Percentiles rank a stretch among this genome's conserved stretches.
phyloP scores from a whole-genome alignment of 2,113 vertebrate species.

The Petrocephalus microphthalmus region DNA sequence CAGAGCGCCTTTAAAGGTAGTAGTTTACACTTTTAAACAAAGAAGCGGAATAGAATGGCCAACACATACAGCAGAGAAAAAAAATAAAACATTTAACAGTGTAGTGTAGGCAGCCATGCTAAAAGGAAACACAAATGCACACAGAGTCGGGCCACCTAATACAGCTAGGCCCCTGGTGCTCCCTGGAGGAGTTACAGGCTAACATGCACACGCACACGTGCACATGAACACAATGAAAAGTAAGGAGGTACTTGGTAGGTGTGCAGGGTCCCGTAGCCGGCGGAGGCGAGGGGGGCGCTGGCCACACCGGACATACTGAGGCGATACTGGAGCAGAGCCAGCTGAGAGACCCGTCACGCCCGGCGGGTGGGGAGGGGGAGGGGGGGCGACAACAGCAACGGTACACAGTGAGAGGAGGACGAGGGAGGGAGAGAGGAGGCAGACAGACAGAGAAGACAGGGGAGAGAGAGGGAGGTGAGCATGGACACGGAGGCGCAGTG shows the following conservation, averaged over 20 bases:
- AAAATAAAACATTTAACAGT: neutral
- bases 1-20: neutral
- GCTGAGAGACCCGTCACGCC: constrained; percentile 77
- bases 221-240: constrained; percentile 60
- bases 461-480: constrained; percentile 23
- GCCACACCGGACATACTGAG: constrained; percentile 94
- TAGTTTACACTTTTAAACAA: neutral
- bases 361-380: constrained; percentile 44
- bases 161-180: neutral
- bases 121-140: neutral
- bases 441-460: constrained; percentile 15
- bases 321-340: constrained; percentile 95
- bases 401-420: constrained; percentile 21
- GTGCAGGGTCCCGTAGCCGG: constrained; percentile 89
- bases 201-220: constrained; percentile 42
- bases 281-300: constrained; percentile 76
- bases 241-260: constrained; percentile 94
- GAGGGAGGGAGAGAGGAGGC: constrained; percentile 13
- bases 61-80: neutral
- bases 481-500: constrained; percentile 6
- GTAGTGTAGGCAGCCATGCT: constrained; percentile 9
- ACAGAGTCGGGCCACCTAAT: neutral
- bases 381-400: constrained; percentile 38
- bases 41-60: neutral
- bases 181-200: neutral